These are phyloP conservation scores for Acanthaster planci DNA, from an alignment of 35 echinoderm and acorn worm species.

Conservation along the genomic window DNA sequence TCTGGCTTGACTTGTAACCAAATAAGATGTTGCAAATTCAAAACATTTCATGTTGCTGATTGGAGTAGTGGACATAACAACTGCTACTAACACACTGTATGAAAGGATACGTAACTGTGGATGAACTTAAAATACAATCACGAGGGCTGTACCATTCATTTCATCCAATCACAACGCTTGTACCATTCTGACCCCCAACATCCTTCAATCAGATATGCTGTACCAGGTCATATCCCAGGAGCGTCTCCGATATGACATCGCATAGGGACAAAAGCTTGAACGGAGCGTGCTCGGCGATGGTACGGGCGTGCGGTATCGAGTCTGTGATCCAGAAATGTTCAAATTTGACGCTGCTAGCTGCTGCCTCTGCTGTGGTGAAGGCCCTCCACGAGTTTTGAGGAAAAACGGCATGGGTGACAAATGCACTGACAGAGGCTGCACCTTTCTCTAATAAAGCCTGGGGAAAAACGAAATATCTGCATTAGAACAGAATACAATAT, in stretches of 20 bases:
- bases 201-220: background rate
- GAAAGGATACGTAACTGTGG: too few species aligned
- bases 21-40: too few species aligned
- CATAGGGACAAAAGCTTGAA: constrained; percentile 83
- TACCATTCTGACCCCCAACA: constrained; percentile 18
- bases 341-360: constrained; percentile 39
- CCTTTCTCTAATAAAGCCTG: constrained; percentile 69
- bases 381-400: constrained; percentile 84
- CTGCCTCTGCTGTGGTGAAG: constrained; percentile 44
- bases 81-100: too few species aligned
- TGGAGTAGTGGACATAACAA: too few species aligned
- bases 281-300: constrained; percentile 69
- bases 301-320: constrained; percentile 77
- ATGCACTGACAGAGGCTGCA: constrained; percentile 82
- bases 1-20: too few species aligned
- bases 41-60: too few species aligned
- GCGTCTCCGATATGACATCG: constrained; percentile 73
- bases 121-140: background rate
- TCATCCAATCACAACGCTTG: constrained; percentile 3
- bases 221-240: constrained; percentile 89
- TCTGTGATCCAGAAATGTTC: constrained; percentile 93
- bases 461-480: too few species aligned
- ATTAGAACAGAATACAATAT: too few species aligned
- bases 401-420: constrained; percentile 93
- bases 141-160: background rate